These are phyloP conservation scores for Lophius piscatorius DNA, from an alignment of 2,113 vertebrate genomes.

Conservation along the genomic window DNA sequence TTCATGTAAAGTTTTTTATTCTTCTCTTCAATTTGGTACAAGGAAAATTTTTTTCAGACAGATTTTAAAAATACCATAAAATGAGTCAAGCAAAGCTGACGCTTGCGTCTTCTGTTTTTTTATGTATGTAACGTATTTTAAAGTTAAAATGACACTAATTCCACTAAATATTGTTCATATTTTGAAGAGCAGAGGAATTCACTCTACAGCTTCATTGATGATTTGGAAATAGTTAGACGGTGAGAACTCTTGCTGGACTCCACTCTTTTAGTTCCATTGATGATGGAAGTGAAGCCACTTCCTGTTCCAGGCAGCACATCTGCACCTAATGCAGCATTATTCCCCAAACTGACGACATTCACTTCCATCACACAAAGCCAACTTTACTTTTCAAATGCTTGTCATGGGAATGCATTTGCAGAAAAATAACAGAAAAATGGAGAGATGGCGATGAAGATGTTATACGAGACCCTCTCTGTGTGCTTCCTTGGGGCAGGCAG, in stretches of 20 bases:
- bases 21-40: no score
- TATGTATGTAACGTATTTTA: background rate
- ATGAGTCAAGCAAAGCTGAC: no score
- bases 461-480: background rate
- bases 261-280: constrained; percentile 42
- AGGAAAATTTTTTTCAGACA: no score
- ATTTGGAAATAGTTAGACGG: constrained; percentile 13
- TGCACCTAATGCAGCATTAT: constrained; percentile 63
- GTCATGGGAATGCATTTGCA: background rate
- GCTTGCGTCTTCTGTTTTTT: background rate
- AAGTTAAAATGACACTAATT: no score
- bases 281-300: constrained; percentile 63
- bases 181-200: constrained; percentile 18
- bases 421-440: background rate
- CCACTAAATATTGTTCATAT: constrained; percentile 1
- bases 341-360: constrained; percentile 57
- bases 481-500: constrained; percentile 17
- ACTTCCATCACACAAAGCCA: constrained; percentile 12
- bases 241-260: constrained; percentile 20
- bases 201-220: constrained; percentile 19
- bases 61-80: no score
- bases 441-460: background rate
- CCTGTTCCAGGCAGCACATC: constrained; percentile 64
- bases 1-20: constrained; percentile 11
- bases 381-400: background rate